A percentile compares a stretch with the other conserved stretches of the same genome.
These are phyloP conservation scores for Megastigmus dorsalis DNA, from an alignment of 2,888 invertebrate genomes.

Conservation along the genomic window DNA sequence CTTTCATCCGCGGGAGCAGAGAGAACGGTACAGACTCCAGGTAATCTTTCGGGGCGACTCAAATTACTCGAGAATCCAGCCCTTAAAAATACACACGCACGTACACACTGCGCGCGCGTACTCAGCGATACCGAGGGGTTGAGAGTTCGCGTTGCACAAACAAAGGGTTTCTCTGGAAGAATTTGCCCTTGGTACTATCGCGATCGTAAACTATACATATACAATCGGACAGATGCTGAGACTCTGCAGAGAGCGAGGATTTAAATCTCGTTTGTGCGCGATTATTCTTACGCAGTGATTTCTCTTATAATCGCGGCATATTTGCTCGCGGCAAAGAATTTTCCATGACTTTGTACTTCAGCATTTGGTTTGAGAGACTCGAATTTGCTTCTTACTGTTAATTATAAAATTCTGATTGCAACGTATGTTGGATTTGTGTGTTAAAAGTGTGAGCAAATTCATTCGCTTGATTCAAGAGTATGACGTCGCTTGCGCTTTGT, in stretches of 20 bases:
- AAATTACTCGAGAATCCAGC: constrained; percentile 41
- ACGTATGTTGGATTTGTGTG: too few relatives aligned
- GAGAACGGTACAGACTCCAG: background rate
- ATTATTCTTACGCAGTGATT: background rate
- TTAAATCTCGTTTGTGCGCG: background rate
- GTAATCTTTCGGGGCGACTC: constrained; percentile 20
- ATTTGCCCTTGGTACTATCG: constrained; percentile 20
- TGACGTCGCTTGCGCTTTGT: too few relatives aligned
- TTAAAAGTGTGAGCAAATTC: too few relatives aligned
- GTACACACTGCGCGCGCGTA: background rate
- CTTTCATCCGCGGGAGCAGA: background rate
- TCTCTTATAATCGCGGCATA: background rate
- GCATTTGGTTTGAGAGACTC: background rate
- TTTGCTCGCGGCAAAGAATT: background rate
- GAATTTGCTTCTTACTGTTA: background rate
- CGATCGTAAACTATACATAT: background rate
- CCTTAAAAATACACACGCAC: constrained; percentile 12
- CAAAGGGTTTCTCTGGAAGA: constrained; percentile 11
- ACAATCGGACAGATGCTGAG: background rate
- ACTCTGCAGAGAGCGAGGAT: background rate
- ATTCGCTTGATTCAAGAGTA: too few relatives aligned
- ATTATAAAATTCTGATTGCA: too few relatives aligned
- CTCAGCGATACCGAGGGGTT: background rate
- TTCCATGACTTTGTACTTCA: background rate
- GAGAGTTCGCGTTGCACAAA: background rate